Evolutionary conservation across 2,113 vertebrate species (phyloP), one percentile per base, ranked within the genome.

Genomic region (Clupea harengus): DNA sequence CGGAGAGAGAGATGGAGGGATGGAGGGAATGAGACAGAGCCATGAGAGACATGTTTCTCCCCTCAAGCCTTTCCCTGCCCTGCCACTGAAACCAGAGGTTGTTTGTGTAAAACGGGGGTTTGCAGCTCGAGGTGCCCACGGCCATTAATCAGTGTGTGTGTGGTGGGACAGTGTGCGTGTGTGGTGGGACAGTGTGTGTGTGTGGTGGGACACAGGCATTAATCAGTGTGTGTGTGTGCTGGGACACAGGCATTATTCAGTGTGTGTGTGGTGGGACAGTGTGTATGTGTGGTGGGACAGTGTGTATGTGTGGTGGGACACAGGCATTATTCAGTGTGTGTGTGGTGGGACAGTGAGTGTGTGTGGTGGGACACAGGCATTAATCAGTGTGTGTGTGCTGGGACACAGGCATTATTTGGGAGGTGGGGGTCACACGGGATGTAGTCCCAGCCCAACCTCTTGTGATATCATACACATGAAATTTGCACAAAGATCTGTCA

Each of bases 31-130:
- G 92, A 85, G 91, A 91, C 91, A 94, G 93, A 93, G 94, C 92
- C 92, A 89, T 86, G 91, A 89, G 93, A 95, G 92, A 89, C 91
- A 82, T 91, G 91, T 92, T 93, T 93, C 89, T 85, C 86, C 89
- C 92, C 88, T n/a, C 22, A 86, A 92, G 93, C 88, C 22, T 88
- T 91, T 90, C 86, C 88, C 87, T 86, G 57, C 45, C 91, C n/a
- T 85, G 83, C 91, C 90, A 88, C 93, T 32, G 90, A 92, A 94
- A 92, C 91, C 87, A 87, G 87, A 89, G 88, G 88, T 90, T 94
- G 92, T 92, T 94, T 93, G 92, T 94, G 91, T 93, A 93, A 93
- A 93, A 90, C 81, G 45, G 87, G 88, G 86, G 88, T 92, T 86
- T 52, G 89, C 91, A 90, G 90, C 91, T 91, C 92, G 92, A 91